A percentile compares a stretch with the other conserved stretches of the same genome.
phyloP scores from a whole-genome alignment of 1,140 invertebrate genomes.

The Diabrotica virgifera region DNA sequence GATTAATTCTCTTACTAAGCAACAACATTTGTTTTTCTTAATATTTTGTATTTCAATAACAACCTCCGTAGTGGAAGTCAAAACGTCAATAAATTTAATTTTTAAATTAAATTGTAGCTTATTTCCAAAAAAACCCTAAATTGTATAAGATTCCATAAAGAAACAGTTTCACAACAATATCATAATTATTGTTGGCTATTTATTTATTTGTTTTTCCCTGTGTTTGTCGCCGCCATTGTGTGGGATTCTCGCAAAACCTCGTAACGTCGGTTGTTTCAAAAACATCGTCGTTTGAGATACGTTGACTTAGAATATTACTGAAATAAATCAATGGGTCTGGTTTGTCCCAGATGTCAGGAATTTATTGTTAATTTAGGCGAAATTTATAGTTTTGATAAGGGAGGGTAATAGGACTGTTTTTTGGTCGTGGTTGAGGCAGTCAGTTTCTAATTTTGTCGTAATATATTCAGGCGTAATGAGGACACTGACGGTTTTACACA shows the following conservation, averaged over 20 bases:
- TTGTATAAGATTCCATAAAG: too few species aligned
- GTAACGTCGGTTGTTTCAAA: neutral
- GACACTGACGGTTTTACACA: neutral
- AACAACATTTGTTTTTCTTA: too few species aligned
- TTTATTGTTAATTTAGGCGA: neutral
- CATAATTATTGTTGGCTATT: too few species aligned
- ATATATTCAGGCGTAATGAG: neutral
- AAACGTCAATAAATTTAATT: too few species aligned
- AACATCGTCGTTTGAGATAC: neutral
- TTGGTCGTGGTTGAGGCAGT: neutral
- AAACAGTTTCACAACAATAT: too few species aligned
- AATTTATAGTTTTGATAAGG: neutral
- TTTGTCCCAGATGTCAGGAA: neutral
- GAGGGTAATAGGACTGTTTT: neutral
- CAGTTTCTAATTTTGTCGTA: neutral
- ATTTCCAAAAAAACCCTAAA: too few species aligned
- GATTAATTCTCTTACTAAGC: too few species aligned
- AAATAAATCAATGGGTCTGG: neutral
- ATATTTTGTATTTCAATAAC: too few species aligned
- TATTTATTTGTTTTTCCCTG: too few species aligned
- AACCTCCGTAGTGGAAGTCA: too few species aligned
- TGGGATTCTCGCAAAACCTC: neutral
- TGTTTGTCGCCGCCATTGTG: neutral
- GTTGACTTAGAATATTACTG: neutral
- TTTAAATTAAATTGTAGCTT: too few species aligned